A percentile compares a stretch with the other conserved stretches of the same genome.
Conservation (phyloP, 2,888 invertebrate species). For the Platycheirus rosarum region DNA sequence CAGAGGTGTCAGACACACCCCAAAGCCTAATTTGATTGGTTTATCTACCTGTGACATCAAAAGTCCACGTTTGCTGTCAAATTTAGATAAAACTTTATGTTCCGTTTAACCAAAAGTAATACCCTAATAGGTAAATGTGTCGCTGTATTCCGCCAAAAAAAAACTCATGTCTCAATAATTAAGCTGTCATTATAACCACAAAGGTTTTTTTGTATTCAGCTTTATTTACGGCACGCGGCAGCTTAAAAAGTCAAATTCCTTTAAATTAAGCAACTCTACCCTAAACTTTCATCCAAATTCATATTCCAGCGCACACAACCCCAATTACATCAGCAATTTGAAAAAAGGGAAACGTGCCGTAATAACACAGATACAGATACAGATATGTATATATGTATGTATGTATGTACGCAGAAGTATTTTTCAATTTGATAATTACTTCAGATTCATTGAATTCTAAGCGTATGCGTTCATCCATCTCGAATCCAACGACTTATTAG, state of each 20-base stretch:
- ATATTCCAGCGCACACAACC: conserved; percentile 1
- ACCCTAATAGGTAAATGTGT: too few relatives aligned
- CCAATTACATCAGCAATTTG: conserved; percentile 26
- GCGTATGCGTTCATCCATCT: conserved; percentile 49
- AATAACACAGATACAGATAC: too few relatives aligned
- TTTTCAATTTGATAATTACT: conserved; percentile 59
- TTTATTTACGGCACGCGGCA: background rate
- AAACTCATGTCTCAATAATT: background rate
- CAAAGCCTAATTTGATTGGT: too few relatives aligned
- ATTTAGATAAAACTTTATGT: background rate
- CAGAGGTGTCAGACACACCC: too few relatives aligned
- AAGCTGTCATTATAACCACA: background rate
- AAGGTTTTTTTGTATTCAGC: background rate
- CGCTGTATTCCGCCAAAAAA: too few relatives aligned
- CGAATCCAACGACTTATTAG: conserved; percentile 29
- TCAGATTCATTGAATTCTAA: conserved; percentile 65
- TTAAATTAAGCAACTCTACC: conserved; percentile 40
- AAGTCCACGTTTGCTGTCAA: too few relatives aligned
- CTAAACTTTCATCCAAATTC: conserved; percentile 15
- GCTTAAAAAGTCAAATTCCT: conserved; percentile 10
- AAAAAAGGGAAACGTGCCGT: too few relatives aligned
- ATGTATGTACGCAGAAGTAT: background rate
- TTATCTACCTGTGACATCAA: too few relatives aligned
- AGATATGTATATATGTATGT: conserved; percentile 10
- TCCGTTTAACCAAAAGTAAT: too few relatives aligned